phyloP scores from a whole-genome alignment of 2,113 vertebrate species.

The Apeltes quadracus region DNA sequence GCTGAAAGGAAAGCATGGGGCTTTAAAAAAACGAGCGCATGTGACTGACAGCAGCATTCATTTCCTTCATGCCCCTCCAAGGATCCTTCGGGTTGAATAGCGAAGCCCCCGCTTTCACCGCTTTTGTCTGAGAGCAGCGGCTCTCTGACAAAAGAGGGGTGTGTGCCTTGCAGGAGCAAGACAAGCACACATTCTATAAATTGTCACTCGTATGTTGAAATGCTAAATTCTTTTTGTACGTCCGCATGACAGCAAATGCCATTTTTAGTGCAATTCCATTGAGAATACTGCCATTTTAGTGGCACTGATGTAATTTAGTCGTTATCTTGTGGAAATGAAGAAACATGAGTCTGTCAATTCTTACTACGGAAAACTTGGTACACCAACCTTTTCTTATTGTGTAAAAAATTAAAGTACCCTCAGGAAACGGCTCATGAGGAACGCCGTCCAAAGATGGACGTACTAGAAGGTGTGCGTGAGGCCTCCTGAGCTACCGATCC shows the following conservation, averaged over 20 bases:
- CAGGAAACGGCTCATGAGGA: conserved; percentile 36
- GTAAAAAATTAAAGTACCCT: conserved; percentile 9
- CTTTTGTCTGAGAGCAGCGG: conserved; percentile 56
- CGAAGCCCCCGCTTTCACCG: conserved; percentile 45
- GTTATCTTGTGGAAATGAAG: neutral
- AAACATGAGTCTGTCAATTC: neutral
- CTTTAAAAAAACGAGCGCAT: conserved; percentile 57
- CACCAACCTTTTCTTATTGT: neutral
- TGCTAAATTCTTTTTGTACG: conserved; percentile 5
- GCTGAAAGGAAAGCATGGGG: conserved; percentile 66
- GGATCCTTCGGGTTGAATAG: conserved; percentile 56
- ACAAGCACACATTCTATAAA: conserved; percentile 18
- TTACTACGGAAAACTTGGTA: neutral
- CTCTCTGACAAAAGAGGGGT: conserved; percentile 14
- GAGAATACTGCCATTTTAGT: neutral
- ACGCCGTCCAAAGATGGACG: conserved; percentile 41
- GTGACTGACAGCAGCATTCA: conserved; percentile 78
- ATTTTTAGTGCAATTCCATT: neutral
- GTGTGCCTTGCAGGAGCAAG: conserved; percentile 18
- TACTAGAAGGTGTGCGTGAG: neutral
- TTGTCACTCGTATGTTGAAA: conserved; percentile 22
- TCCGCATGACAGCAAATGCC: neutral
- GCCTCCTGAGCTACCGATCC: no score
- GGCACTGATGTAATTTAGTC: neutral
- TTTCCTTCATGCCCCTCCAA: conserved; percentile 69